phyloP scores from a whole-genome alignment of 2,888 invertebrate genomes.

The Cryptosula pallasiana region DNA sequence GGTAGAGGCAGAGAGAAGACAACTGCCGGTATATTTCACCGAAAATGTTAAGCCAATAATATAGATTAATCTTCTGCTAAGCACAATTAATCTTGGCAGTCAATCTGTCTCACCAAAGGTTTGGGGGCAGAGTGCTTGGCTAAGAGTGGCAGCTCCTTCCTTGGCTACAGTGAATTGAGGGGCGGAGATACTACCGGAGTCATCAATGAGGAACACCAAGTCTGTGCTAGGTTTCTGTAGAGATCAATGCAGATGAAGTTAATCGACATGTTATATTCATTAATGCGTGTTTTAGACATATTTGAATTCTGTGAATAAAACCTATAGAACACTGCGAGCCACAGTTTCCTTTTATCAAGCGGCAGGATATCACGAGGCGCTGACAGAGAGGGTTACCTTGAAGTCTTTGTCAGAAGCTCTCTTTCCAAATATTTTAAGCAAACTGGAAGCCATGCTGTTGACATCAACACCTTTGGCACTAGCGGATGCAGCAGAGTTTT shows the following conservation, averaged over 20 bases:
- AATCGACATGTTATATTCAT: too few relatives aligned
- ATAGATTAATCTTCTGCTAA: too few relatives aligned
- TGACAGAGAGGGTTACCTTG: not conserved
- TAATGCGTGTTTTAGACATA: too few relatives aligned
- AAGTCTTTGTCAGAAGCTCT: not conserved
- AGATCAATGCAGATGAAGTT: not conserved
- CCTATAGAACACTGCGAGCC: too few relatives aligned
- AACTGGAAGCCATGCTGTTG: not conserved
- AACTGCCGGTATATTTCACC: too few relatives aligned
- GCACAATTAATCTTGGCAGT: too few relatives aligned
- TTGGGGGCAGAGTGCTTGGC: conserved; percentile 17
- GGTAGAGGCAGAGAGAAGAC: too few relatives aligned
- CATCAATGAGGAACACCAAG: conserved; percentile 16
- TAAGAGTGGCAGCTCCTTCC: conserved; percentile 15
- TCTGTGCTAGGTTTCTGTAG: conserved; percentile 11
- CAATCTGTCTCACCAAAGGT: conserved; percentile 15
- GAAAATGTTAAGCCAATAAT: too few relatives aligned
- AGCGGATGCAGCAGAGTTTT: not conserved
- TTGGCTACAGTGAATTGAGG: not conserved
- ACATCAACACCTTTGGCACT: not conserved
- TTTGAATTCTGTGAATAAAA: too few relatives aligned
- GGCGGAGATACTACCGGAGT: conserved; percentile 8
- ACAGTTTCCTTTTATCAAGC: too few relatives aligned
- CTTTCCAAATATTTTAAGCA: not conserved
- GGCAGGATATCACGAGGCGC: too few relatives aligned